Evolutionary conservation across 1,140 invertebrate species (phyloP), one percentile per base, ranked within the genome.

Genomic region (Drosophila kohkoa): DNA sequence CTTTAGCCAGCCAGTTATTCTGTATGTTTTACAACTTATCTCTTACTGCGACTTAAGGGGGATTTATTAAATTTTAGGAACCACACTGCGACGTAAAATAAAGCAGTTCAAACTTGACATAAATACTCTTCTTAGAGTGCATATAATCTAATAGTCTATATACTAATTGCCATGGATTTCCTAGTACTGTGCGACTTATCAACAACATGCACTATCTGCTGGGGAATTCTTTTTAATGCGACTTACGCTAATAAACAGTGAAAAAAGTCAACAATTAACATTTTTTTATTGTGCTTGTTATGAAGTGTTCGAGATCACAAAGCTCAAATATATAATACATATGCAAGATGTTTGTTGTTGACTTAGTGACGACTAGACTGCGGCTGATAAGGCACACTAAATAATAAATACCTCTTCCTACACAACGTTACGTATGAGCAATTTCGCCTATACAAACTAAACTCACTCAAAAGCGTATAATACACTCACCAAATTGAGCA

Each of bases 21-120:
- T 32, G 30, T 32, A 38, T 2, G 38, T 32, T 35, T 16, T 49
- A 11, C 10, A 6, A 64, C 38, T 65, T 48, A 73, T 63, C 65
- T 45, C 11, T 3, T 13, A 78, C 4, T 79, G 65, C 76, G 65
- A 49, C 71, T 60, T 63, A 62, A 38, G 35, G 35, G 32, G 35
- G 10, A 3, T 38, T 38, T 52, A 32, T 43, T 51, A 38, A 38
- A 46, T 48, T 55, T 51, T 16, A 57, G 58, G 25, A 68, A 67
- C 8, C 2, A 10, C 35, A 8, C 2, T 38, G 25, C 58, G 10
- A 32, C 45, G 51, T 35, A 66, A 46, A 49, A 41, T 3, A 41
- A 73, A 63, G 46, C 75, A 25, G 64, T 67, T 66, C 25, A 77
- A 86, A 87, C 82, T 86, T 79, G 81, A 85, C 81, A 30, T 16